Base-by-base conservation (phyloP, 2,888 invertebrate genomes). In the Pseudococcus viburni region DNA sequence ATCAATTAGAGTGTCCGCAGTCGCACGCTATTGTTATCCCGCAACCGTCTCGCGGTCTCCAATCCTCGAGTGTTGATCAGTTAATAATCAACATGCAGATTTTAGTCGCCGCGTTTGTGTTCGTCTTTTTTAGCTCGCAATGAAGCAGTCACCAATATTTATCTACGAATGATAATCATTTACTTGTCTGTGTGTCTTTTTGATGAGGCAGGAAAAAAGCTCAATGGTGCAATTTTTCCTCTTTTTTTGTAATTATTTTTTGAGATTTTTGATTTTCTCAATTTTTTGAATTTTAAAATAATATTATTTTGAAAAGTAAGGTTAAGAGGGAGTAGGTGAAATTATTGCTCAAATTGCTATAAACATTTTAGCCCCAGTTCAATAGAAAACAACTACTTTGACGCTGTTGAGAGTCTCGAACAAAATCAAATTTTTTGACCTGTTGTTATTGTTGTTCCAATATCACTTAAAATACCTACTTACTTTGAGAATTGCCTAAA, bases 51-150 rank as follows among this genome's bases (percentile, higher is more conserved):
- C 88, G 88, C 19, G 88, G 88, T 55, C 80, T 88, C 15, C 88
- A 88, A 80, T 88, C 88, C n/a, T 88, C 88, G 11, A 88, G 88
- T 55, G 88, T 80, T 51, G 83, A 88, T 42, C 88, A 88, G 42
- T 77, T 88, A 26, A 88, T 88, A 51, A 88, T 88, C 59, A 88
- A 88, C 55, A 88, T 88, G 88, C 88, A 88, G 33, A 88, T 88
- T n/a, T 59, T 88, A 51, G 83, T 88, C n/a, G 83, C 83, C 55
- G 88, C 55, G 19, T 88, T 88, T 80, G 88, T 59, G 42, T 83
- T 88, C 88, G 88, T 88, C 22, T 88, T 51, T 39, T 88, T 88
- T 33, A 88, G 88, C 26, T 88, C 80, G 9, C 83, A 83, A 42
- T 55, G 59, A 83, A 46, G 80, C 19, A 85, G 59, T 51, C 33